A percentile compares a stretch with the other conserved stretches of the same genome.
These are phyloP conservation scores for Limnephilus lunatus DNA, from an alignment of 2,888 invertebrate genomes.

Conservation along the genomic window DNA sequence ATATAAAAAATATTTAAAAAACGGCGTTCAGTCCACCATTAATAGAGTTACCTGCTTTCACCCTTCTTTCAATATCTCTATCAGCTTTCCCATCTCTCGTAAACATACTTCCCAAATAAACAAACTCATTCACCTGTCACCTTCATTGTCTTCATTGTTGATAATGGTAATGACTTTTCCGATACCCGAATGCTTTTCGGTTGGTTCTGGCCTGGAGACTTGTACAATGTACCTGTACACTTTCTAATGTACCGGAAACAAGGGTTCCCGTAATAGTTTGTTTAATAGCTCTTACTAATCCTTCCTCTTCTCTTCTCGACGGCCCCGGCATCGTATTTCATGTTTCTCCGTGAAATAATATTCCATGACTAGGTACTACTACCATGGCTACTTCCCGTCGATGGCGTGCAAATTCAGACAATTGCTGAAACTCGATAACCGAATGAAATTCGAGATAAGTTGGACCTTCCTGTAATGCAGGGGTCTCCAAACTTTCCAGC, in stretches of 20 bases:
- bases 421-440: slow-evolving; percentile 13
- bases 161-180: not conserved
- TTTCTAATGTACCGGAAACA: not conserved
- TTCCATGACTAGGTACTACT: no score
- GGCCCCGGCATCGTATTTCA: not conserved
- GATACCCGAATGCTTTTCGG: not conserved
- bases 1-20: no score
- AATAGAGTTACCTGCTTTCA: no score
- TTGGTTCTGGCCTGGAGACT: not conserved
- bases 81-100: no score
- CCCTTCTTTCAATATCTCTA: no score
- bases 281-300: not conserved
- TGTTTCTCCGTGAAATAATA: not conserved
- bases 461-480: slow-evolving; percentile 22
- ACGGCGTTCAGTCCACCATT: no score
- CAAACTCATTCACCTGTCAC: no score
- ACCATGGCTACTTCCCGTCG: not conserved
- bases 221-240: not conserved
- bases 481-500: no score
- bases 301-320: not conserved
- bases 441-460: not conserved
- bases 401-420: slow-evolving; percentile 8
- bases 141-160: not conserved
- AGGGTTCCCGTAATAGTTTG: not conserved
- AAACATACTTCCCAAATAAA: no score